These are phyloP conservation scores for Sylvia atricapilla DNA, from an alignment of 2,113 vertebrate species.

Conservation along the genomic window DNA sequence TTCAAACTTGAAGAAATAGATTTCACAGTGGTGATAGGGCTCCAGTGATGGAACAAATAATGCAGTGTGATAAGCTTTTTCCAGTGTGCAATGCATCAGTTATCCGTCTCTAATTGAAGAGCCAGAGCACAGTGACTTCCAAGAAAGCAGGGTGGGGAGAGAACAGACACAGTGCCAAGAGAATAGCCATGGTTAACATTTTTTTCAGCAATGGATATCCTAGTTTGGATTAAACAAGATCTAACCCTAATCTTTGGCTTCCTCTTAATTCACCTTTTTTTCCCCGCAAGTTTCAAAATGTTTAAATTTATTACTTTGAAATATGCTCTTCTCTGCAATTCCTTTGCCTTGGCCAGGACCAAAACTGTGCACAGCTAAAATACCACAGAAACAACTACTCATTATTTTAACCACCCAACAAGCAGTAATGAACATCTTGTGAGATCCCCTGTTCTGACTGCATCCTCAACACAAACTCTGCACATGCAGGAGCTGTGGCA, in stretches of 20 bases:
- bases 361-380: neutral
- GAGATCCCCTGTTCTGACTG: neutral
- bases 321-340: neutral
- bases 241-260: constrained; percentile 17
- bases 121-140: constrained; percentile 41
- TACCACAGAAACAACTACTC: neutral
- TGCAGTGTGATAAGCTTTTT: constrained; percentile 29
- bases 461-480: neutral
- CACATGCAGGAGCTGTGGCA: neutral
- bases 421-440: neutral
- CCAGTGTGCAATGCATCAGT: constrained; percentile 44
- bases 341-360: neutral
- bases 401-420: neutral
- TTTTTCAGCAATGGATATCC: constrained; percentile 7
- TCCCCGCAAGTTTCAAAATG: neutral
- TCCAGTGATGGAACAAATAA: constrained; percentile 39
- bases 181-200: neutral
- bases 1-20: constrained; percentile 9
- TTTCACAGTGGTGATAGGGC: constrained; percentile 19
- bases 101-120: neutral
- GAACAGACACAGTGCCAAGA: neutral
- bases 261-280: neutral
- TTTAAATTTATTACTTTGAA: constrained; percentile 10
- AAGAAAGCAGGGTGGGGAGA: constrained; percentile 23
- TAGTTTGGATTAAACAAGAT: constrained; percentile 8